Conservation (phyloP, 2,797 vertebrate genomes). For the Podarcis siculus region DNA sequence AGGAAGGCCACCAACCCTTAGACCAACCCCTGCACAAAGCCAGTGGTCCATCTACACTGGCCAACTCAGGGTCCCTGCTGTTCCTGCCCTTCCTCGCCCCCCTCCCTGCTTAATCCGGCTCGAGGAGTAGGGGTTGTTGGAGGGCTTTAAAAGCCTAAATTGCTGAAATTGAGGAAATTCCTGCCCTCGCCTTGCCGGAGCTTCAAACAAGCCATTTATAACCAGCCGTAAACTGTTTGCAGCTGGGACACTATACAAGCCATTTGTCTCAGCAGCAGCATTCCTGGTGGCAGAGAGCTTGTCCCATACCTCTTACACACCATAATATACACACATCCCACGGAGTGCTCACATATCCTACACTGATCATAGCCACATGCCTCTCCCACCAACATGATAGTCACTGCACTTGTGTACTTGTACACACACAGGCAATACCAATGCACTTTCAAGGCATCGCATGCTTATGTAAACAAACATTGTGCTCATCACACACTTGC, state of each 20-base stretch:
- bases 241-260: slow-evolving; percentile 71
- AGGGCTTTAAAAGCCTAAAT: slow-evolving; percentile 72
- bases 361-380: background rate
- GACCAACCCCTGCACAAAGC: background rate
- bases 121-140: slow-evolving; percentile 33
- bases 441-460: background rate
- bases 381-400: background rate
- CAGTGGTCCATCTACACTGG: background rate
- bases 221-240: slow-evolving; percentile 78
- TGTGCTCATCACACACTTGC: background rate
- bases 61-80: background rate
- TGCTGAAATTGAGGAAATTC: slow-evolving; percentile 82
- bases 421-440: background rate
- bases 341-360: background rate
- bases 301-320: slow-evolving; percentile 6
- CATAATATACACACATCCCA: background rate
- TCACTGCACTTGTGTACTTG: no score
- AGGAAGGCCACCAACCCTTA: background rate
- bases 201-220: slow-evolving; percentile 81
- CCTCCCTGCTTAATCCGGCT: background rate
- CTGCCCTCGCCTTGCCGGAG: slow-evolving; percentile 67
- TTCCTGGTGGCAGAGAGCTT: slow-evolving; percentile 39
- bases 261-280: slow-evolving; percentile 59
- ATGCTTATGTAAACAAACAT: background rate
- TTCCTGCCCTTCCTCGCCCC: background rate